A percentile compares a stretch with the other conserved stretches of the same genome.
phyloP scores from a whole-genome alignment of 2,113 vertebrate genomes.

The Protobothrops flavoviridis region DNA sequence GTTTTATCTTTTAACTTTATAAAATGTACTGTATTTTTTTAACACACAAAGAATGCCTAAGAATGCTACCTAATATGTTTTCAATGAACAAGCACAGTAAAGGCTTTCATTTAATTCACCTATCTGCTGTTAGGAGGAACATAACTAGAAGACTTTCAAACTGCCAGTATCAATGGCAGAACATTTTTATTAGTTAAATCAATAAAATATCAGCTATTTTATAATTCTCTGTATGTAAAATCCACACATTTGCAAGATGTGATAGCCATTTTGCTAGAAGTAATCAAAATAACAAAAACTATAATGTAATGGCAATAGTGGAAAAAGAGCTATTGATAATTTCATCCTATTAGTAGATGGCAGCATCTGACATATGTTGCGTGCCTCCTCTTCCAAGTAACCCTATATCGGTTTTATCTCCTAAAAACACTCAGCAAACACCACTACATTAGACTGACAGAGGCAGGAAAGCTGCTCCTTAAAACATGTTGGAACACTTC shows the following conservation, averaged over 20 bases:
- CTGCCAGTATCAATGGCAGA: not conserved
- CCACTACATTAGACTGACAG: not conserved
- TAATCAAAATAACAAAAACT: not conserved
- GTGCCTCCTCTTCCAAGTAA: not conserved
- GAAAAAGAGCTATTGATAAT: not conserved
- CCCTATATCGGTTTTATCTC: not conserved
- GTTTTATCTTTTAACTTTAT: not conserved
- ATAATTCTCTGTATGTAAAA: not conserved
- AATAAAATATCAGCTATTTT: not conserved
- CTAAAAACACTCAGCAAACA: not conserved
- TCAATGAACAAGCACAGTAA: not conserved
- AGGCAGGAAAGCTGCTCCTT: not conserved
- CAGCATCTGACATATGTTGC: not conserved
- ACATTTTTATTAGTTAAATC: not conserved
- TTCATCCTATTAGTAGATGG: not conserved
- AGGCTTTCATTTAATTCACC: not conserved
- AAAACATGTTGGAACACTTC: constrained; percentile 84
- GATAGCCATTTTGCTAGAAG: not conserved
- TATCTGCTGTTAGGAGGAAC: not conserved
- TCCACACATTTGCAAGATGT: not conserved
- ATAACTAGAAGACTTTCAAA: not conserved
- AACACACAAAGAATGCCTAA: not conserved
- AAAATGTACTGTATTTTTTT: not conserved
- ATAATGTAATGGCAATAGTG: not conserved
- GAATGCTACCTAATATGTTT: not conserved